Percentiles rank a stretch among this genome's conserved stretches.
These are phyloP conservation scores for Megaustenia siamemsis DNA, from an alignment of 2,888 invertebrate genomes.

Conservation along the genomic window DNA sequence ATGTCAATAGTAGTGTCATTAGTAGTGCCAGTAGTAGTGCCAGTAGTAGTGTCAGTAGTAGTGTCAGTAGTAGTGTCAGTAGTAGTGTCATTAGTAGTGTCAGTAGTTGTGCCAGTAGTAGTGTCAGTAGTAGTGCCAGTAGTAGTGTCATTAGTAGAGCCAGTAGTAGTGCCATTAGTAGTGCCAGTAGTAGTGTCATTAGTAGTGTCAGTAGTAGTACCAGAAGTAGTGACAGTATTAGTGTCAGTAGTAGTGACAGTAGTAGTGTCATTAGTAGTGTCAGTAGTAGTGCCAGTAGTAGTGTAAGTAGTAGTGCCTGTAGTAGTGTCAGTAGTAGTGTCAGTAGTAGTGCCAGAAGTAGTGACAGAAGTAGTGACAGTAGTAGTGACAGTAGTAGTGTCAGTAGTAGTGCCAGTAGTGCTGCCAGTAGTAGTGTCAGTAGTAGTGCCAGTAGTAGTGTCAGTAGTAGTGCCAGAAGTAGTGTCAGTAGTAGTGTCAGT, in stretches of 20 bases:
- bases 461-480: background rate
- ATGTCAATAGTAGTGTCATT: too few species aligned
- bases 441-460: background rate
- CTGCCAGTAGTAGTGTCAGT: background rate
- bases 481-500: background rate
- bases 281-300: background rate
- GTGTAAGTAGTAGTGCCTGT: background rate
- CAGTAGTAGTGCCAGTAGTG: background rate
- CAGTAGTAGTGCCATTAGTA: background rate
- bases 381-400: background rate
- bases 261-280: background rate
- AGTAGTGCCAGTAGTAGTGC: background rate
- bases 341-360: background rate
- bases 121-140: background rate
- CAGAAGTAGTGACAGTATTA: background rate
- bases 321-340: background rate
- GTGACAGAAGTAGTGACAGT: background rate
- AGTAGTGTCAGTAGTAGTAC: background rate
- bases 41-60: background rate
- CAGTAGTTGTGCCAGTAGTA: background rate
- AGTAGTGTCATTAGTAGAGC: background rate
- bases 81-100: background rate
- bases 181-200: background rate
- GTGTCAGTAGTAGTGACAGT: background rate
- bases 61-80: background rate